Evolutionary conservation across 2,888 invertebrate genomes (phyloP), one percentile per base, ranked within the genome.

Genomic region (Ophraella communa): DNA sequence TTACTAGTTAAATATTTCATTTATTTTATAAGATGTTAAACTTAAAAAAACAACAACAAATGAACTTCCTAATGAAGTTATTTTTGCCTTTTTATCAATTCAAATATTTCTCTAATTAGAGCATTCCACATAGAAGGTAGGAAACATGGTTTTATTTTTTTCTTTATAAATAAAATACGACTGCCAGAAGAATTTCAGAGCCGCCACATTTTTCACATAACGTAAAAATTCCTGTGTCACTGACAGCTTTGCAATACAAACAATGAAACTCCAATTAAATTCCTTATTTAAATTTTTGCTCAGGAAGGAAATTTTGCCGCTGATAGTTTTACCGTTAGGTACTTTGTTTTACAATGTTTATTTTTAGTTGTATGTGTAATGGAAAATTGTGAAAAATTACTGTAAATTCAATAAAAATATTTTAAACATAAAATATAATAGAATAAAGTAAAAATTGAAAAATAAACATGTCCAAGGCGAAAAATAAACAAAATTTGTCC

Each of bases 221-320:
- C 49, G 27, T 51, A 51, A 51, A 51, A 51, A 51, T 51, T 27
- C 18, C 27, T 23, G 23, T 10, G 49, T 51, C 49, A 27, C 49
- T 14, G 4, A 14, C 24, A 51, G 23, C 24, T 14, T 17, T 7
- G 24, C 21, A 23, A 51, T 51, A 27, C 27, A 51, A 51, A 17
- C 24, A 51, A 51, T n/a, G 17, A 51, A 27, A 27, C n/a, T 49
- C 49, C 23, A 49, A 49, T 24, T 24, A 21, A 49, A 7, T 49
- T 51, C 23, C 47, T 21, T 47, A 53, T 53, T 53, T 4, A 20
- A 27, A 53, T 18, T 33, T 18, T 52, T 52, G 18, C n/a, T n/a
- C 10, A n/a, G 35, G 23, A 47, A 45, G n/a, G n/a, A 45, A 47
- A 11, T 47, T 52, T 27, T 18, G 33, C 35, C 14, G 18, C 8